Conservation (phyloP, 2,797 vertebrate species). For the Sebastes aleutianus region DNA sequence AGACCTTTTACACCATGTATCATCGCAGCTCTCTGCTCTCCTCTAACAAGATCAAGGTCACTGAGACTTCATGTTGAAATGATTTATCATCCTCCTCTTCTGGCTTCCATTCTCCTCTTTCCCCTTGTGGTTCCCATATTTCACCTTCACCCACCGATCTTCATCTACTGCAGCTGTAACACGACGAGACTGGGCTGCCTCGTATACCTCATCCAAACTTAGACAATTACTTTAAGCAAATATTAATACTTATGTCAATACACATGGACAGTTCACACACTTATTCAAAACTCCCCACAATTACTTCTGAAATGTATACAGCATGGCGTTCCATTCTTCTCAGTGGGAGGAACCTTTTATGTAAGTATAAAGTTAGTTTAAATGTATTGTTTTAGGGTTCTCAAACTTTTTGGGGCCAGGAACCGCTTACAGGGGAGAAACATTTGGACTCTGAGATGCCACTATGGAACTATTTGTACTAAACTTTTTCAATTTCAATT, state of each 20-base stretch:
- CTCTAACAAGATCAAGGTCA: conserved; percentile 36
- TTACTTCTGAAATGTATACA: too few species aligned
- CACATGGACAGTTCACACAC: too few species aligned
- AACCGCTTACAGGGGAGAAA: too few species aligned
- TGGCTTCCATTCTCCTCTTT: background rate
- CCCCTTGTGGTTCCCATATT: background rate
- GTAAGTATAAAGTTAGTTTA: background rate
- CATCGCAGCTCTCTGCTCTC: conserved; percentile 8
- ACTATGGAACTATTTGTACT: too few species aligned
- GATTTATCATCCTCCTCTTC: conserved; percentile 32
- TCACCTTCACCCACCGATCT: background rate
- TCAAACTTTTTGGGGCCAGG: too few species aligned
- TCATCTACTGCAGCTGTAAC: background rate
- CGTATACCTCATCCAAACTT: background rate
- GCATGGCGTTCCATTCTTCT: background rate
- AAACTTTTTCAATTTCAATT: too few species aligned
- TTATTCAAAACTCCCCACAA: too few species aligned
- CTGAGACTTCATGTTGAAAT: conserved; percentile 5
- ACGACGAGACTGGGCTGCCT: background rate
- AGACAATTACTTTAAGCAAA: background rate
- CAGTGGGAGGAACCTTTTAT: background rate
- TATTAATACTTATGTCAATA: background rate
- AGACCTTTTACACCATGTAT: conserved; percentile 8
- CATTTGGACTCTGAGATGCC: background rate
- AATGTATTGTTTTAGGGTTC: background rate